phyloP scores from a whole-genome alignment of 2,797 vertebrate genomes.

The Phoxinus dragarum region DNA sequence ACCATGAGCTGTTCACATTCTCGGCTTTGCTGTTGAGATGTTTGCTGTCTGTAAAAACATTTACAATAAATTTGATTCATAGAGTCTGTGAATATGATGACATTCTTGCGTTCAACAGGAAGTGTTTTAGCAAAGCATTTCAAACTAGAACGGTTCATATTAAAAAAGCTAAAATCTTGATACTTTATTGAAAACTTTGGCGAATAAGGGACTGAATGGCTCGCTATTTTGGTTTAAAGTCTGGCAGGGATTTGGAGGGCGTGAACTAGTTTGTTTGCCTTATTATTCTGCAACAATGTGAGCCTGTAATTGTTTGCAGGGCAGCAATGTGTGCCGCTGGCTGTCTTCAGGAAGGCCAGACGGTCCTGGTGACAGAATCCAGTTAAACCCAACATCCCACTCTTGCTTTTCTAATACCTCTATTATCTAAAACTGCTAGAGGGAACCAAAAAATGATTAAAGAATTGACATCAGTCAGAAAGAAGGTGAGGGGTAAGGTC shows the following conservation, averaged over 20 bases:
- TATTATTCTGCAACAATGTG: conserved; percentile 36
- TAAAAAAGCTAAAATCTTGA: background rate
- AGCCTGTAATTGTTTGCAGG: conserved; percentile 50
- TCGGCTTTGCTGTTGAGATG: too few species aligned
- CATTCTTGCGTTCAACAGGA: too few species aligned
- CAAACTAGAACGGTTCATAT: background rate
- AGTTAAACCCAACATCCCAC: conserved; percentile 8
- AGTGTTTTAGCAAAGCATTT: background rate
- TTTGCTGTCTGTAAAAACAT: background rate
- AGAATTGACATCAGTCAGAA: conserved; percentile 32
- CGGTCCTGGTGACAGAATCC: conserved; percentile 30
- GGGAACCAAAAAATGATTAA: conserved; percentile 39
- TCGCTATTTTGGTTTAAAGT: background rate
- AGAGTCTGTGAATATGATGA: too few species aligned
- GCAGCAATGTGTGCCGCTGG: conserved; percentile 7
- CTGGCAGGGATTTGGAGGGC: background rate
- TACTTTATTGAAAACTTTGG: background rate
- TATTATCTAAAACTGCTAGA: conserved; percentile 28
- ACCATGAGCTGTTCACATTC: too few species aligned
- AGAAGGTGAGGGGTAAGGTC: conserved; percentile 8
- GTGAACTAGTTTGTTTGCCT: conserved; percentile 39
- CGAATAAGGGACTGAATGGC: background rate
- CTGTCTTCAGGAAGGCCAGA: conserved; percentile 29
- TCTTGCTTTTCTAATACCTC: conserved; percentile 3
- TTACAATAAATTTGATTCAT: background rate